A percentile compares a stretch with the other conserved stretches of the same genome.
These are phyloP conservation scores for Hylaeus volcanicus DNA, from an alignment of 1,140 invertebrate species.

Conservation along the genomic window DNA sequence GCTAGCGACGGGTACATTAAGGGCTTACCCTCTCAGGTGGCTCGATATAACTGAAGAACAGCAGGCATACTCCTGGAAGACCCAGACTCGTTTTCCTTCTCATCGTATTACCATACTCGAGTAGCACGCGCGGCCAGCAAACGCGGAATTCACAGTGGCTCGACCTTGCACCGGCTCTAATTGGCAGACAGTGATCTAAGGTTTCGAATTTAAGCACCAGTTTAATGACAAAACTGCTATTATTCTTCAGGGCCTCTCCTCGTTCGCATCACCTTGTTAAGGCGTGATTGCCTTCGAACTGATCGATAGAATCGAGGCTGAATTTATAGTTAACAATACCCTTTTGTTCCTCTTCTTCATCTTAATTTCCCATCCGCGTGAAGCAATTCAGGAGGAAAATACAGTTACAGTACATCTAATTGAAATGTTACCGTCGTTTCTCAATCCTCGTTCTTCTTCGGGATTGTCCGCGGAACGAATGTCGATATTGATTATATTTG, in stretches of 20 bases:
- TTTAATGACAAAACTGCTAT: slow-evolving; percentile 48
- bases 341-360: slow-evolving; percentile 26
- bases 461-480: background rate
- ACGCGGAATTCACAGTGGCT: slow-evolving; percentile 42
- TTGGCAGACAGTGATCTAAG: slow-evolving; percentile 50
- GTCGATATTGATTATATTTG: background rate
- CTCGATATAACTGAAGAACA: slow-evolving; percentile 45
- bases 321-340: slow-evolving; percentile 31
- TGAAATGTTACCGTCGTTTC: slow-evolving; percentile 4
- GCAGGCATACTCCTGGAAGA: slow-evolving; percentile 20
- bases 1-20: slow-evolving; percentile 30
- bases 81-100: slow-evolving; percentile 45
- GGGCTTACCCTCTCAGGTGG: slow-evolving; percentile 21
- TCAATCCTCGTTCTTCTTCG: background rate
- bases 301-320: slow-evolving; percentile 16
- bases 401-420: background rate
- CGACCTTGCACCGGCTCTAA: slow-evolving; percentile 48
- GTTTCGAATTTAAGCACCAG: slow-evolving; percentile 47
- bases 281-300: background rate
- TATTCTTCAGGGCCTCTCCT: slow-evolving; percentile 22
- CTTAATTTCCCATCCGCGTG: slow-evolving; percentile 1
- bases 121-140: slow-evolving; percentile 37
- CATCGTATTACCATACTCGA: slow-evolving; percentile 47
- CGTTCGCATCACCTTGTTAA: slow-evolving; percentile 16
- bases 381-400: background rate